These are phyloP conservation scores for Trichonephila clavata DNA, from an alignment of 1,140 invertebrate species.

Conservation along the genomic window DNA sequence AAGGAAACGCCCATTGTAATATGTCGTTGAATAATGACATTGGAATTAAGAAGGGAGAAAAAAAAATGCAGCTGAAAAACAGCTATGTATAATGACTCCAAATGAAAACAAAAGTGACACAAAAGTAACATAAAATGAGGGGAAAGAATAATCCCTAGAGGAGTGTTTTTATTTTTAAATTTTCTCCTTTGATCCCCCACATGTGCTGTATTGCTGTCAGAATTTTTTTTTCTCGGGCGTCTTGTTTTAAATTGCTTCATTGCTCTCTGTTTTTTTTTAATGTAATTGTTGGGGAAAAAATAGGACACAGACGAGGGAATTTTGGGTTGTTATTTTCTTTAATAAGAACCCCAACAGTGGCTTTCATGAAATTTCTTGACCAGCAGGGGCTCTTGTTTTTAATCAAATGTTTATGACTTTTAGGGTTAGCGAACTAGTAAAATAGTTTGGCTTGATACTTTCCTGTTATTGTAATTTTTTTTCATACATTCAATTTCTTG, in stretches of 20 bases:
- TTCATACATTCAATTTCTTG: no score
- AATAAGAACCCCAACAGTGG: conserved; percentile 8
- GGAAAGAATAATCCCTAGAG: conserved; percentile 49
- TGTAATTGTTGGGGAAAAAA: background rate
- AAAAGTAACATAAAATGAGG: conserved; percentile 30
- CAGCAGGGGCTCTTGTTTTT: background rate
- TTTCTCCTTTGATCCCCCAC: background rate
- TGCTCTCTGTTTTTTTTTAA: conserved; percentile 22
- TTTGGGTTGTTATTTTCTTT: conserved; percentile 8
- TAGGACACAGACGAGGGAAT: background rate
- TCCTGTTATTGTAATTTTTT: background rate
- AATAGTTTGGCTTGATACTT: background rate
- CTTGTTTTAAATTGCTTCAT: conserved; percentile 41
- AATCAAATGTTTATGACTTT: background rate
- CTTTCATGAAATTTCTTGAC: conserved; percentile 8
- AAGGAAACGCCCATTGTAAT: conserved; percentile 56
- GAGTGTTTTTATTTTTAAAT: conserved; percentile 11
- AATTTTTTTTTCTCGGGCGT: background rate
- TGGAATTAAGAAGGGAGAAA: background rate
- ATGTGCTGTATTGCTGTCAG: background rate
- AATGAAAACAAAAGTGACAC: conserved; percentile 50
- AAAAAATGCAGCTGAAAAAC: background rate
- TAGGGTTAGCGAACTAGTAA: background rate
- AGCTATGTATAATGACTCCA: conserved; percentile 40
- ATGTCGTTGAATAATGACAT: conserved; percentile 52